Base-by-base conservation (phyloP, 2,888 invertebrate genomes). In the Drosophila meridiana region DNA sequence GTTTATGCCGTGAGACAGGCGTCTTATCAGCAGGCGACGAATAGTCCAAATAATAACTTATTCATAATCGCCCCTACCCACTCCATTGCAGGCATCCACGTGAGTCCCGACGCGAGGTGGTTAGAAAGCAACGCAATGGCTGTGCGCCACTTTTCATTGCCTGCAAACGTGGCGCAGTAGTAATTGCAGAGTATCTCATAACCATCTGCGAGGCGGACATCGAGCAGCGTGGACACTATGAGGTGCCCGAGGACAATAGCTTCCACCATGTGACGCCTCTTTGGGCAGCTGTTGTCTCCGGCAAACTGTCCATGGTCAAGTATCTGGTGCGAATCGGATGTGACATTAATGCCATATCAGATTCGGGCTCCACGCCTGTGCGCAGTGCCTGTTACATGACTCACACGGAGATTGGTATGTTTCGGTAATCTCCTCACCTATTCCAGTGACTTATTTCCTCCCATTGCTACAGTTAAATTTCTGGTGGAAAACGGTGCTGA, bases 301-400 rank as follows among this genome's bases (percentile, higher is more conserved):
- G 98, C 14, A 96, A 96, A 81, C 92, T 97, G 14, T 94, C 94
- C 48, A 96, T 97, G 78, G 95, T 98, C 59, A 96, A 96, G 91
- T 96, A 95, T 92, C 94, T 98, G 65, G 95, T 97, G 28, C 94
- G 95, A 70, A 95, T 97, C 84, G 97, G 92, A 68, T 98, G 98
- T 43, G 95, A 96, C 90, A 95, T 98, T n/a, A 96, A 98, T 94
- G 97, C 97, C 47, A 95, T 96, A 50, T 97, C 97, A 0, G 98
- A 98, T 94, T 96, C 96, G 34, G 97, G 98, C 73, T 98, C 97
- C 11, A 97, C 97, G 61, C 97, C 98, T 11, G 97, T 98, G 67
- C 95, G 98, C 83, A 97, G 97, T 68, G 98, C 98, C 13, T 98
- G 98, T 93, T 98, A 97, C 93, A 97, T 98, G 98, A 96, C 97